phyloP scores from a whole-genome alignment of 2,888 invertebrate species.

The Scaptomyza cyrtandrae region DNA sequence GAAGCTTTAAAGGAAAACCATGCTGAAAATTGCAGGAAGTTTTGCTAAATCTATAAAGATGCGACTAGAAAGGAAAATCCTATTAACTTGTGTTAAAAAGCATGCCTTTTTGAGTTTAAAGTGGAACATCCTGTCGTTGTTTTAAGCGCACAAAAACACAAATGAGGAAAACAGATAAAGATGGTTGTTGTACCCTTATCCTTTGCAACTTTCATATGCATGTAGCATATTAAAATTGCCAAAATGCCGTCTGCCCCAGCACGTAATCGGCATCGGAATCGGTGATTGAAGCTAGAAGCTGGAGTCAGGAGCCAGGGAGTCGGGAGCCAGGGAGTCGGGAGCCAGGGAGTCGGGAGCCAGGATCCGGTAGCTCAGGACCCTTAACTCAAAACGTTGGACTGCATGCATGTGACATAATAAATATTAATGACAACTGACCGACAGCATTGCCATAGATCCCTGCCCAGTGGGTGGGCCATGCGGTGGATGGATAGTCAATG shows the following conservation, averaged over 20 bases:
- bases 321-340: neutral
- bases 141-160: neutral
- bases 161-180: conserved; percentile 9
- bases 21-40: too few species aligned
- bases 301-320: neutral
- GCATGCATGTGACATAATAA: conserved; percentile 80
- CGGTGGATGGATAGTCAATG: conserved; percentile 6
- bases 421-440: conserved; percentile 81
- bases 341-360: conserved; percentile 1
- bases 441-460: conserved; percentile 65
- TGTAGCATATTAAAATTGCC: conserved; percentile 62
- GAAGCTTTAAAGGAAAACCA: too few species aligned
- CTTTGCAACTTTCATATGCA: conserved; percentile 53
- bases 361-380: conserved; percentile 28
- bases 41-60: too few species aligned
- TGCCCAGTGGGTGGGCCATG: conserved; percentile 55
- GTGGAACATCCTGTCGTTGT: neutral
- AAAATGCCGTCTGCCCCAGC: conserved; percentile 47
- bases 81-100: neutral
- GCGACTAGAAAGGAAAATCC: neutral
- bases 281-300: conserved; percentile 17
- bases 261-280: conserved; percentile 46
- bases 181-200: conserved; percentile 15
- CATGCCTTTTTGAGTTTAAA: neutral
- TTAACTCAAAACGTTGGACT: conserved; percentile 41